Percentiles rank a stretch among this genome's conserved stretches.
These are phyloP conservation scores for Lamprotornis superbus DNA, from an alignment of 2,113 vertebrate genomes.

Conservation along the genomic window DNA sequence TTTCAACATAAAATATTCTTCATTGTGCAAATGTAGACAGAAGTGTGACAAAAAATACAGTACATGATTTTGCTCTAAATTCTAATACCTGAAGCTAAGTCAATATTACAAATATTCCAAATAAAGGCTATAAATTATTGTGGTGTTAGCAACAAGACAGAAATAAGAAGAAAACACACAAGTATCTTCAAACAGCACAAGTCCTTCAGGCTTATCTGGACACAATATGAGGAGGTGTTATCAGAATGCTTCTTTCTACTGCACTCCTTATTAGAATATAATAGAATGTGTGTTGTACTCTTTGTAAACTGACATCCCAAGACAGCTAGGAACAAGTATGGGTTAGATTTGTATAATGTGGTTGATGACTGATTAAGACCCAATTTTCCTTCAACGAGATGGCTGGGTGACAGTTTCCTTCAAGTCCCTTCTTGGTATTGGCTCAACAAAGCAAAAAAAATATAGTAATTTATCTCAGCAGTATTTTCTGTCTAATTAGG, in stretches of 20 bases:
- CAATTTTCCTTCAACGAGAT: neutral
- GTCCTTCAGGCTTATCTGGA: neutral
- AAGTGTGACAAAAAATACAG: neutral
- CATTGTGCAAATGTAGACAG: neutral
- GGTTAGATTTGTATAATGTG: neutral
- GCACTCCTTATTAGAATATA: neutral
- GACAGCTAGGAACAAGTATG: neutral
- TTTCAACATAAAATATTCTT: neutral
- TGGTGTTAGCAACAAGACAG: neutral
- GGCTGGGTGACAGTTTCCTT: neutral
- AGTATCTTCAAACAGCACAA: neutral
- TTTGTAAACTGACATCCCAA: neutral
- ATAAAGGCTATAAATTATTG: neutral
- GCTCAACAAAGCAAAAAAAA: neutral
- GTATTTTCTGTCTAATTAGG: neutral
- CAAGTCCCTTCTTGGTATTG: neutral
- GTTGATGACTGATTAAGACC: neutral
- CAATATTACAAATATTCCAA: neutral
- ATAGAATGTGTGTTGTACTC: neutral
- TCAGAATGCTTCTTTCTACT: neutral
- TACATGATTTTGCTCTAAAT: neutral
- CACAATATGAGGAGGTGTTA: neutral
- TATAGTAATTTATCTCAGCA: neutral
- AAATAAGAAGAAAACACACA: neutral
- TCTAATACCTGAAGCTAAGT: neutral